phyloP scores from a whole-genome alignment of 2,113 vertebrate species.

The Eleginops maclovinus region DNA sequence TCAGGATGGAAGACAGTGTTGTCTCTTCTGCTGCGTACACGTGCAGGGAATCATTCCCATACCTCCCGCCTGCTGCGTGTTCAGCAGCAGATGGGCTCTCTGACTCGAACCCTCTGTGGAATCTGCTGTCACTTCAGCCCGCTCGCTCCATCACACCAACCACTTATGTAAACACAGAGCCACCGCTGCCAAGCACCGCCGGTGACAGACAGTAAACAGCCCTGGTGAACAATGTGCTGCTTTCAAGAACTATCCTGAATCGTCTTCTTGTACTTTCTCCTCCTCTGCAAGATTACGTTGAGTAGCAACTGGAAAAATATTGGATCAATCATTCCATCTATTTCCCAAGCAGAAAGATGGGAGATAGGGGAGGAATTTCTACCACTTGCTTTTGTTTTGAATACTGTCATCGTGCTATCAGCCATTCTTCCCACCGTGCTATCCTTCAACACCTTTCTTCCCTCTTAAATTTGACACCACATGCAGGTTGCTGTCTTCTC shows the following conservation, averaged over 20 bases:
- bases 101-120: slow-evolving; percentile 58
- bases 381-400: slow-evolving; percentile 57
- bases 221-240: slow-evolving; percentile 70
- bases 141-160: slow-evolving; percentile 64
- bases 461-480: slow-evolving; percentile 35
- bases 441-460: slow-evolving; percentile 53
- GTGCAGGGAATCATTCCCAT: slow-evolving; percentile 34
- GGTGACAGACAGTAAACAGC: slow-evolving; percentile 77
- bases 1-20: too few relatives aligned
- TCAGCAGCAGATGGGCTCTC: slow-evolving; percentile 71
- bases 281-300: slow-evolving; percentile 32
- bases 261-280: slow-evolving; percentile 69
- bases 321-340: slow-evolving; percentile 45
- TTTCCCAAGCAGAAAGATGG: slow-evolving; percentile 44
- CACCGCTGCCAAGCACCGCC: slow-evolving; percentile 76
- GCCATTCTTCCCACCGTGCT: slow-evolving; percentile 5
- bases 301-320: slow-evolving; percentile 40
- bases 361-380: slow-evolving; percentile 53
- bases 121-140: slow-evolving; percentile 70
- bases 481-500: slow-evolving; percentile 54
- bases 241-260: slow-evolving; percentile 73
- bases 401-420: slow-evolving; percentile 12
- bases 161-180: slow-evolving; percentile 77
- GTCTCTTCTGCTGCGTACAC: slow-evolving; percentile 1
- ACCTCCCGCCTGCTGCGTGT: slow-evolving; percentile 24